These are phyloP conservation scores for Nothoprocta perdicaria DNA, from an alignment of 2,113 vertebrate genomes.

Conservation along the genomic window DNA sequence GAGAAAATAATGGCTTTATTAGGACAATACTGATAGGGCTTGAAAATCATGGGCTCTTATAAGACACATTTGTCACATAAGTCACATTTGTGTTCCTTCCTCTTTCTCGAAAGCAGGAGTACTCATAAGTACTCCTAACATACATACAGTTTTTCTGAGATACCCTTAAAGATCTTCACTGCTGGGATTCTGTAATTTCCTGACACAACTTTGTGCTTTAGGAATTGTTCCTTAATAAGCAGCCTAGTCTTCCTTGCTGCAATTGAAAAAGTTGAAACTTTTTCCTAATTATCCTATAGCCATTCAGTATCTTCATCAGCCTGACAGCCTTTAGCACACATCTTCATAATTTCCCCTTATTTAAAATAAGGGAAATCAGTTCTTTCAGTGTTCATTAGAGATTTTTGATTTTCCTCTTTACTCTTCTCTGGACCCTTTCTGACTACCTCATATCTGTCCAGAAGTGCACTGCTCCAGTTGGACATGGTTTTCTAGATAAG, in stretches of 20 bases:
- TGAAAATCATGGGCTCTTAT: neutral
- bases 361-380: neutral
- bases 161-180: neutral
- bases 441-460: neutral
- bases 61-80: neutral
- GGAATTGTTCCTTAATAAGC: neutral
- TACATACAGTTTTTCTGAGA: accelerated
- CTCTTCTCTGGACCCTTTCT: neutral
- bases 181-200: accelerated
- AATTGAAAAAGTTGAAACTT: neutral
- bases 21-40: neutral
- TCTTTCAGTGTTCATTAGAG: neutral
- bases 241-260: neutral
- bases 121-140: neutral
- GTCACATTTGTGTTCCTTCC: neutral
- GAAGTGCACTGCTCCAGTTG: neutral
- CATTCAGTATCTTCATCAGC: neutral
- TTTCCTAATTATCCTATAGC: neutral
- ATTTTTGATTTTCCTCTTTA: neutral
- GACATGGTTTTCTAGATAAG: neutral
- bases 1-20: neutral
- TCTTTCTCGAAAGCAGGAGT: neutral
- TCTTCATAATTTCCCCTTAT: neutral
- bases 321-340: neutral
- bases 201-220: neutral